phyloP scores from a whole-genome alignment of 2,888 invertebrate species.

The Sisyra nigra region DNA sequence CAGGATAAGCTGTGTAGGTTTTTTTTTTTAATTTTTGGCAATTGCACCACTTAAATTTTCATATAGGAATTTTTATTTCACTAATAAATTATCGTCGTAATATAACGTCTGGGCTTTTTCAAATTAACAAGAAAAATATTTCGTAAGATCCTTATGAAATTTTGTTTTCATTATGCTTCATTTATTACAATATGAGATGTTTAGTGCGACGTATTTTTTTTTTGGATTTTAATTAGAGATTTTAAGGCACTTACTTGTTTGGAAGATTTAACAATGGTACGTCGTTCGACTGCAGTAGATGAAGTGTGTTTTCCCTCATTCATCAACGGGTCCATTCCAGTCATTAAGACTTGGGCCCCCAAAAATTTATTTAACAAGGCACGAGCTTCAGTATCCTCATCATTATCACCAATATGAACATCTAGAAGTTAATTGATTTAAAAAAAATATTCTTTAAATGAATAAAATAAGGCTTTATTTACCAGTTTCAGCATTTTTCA shows the following conservation, averaged over 20 bases:
- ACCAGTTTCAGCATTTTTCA: constrained; percentile 63
- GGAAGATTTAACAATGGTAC: neutral
- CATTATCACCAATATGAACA: constrained; percentile 44
- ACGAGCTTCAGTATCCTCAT: constrained; percentile 54
- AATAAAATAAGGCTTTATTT: constrained; percentile 9
- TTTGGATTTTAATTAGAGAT: neutral
- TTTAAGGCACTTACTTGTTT: constrained; percentile 4
- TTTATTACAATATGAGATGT: no score
- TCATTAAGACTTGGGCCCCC: constrained; percentile 64
- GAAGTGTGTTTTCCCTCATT: neutral
- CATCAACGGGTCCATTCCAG: constrained; percentile 43
- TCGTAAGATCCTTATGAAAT: no score
- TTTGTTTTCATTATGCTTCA: no score
- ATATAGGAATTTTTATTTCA: no score
- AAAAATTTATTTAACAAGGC: constrained; percentile 69
- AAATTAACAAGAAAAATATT: no score
- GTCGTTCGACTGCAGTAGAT: neutral
- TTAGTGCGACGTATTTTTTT: no score
- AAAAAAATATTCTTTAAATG: neutral
- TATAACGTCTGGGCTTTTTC: no score
- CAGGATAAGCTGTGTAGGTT: no score
- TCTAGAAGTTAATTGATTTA: constrained; percentile 24
- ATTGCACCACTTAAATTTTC: no score
- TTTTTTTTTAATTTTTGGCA: no score
- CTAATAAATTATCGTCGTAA: no score